These are phyloP conservation scores for Microplitis mediator DNA, from an alignment of 1,140 invertebrate genomes.

Conservation along the genomic window DNA sequence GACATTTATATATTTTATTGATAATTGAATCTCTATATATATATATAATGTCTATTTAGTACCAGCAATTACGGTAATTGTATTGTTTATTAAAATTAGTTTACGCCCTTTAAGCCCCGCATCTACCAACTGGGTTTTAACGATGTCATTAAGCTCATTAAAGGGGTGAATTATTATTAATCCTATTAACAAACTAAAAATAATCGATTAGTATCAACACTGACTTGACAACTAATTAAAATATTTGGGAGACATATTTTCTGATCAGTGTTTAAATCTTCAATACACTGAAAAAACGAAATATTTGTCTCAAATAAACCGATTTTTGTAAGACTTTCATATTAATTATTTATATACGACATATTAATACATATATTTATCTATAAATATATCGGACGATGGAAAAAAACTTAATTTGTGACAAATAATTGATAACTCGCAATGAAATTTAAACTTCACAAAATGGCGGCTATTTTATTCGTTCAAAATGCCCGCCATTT, in stretches of 20 bases:
- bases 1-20: too few species aligned
- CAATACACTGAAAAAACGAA: too few species aligned
- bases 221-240: background rate
- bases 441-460: too few species aligned
- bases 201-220: background rate
- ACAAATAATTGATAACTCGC: too few species aligned
- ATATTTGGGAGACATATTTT: constrained; percentile 61
- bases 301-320: background rate
- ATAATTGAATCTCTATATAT: constrained; percentile 28
- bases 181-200: constrained; percentile 35
- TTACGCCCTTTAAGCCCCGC: constrained; percentile 45
- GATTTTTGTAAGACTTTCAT: background rate
- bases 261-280: constrained; percentile 40
- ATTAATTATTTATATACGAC: too few species aligned
- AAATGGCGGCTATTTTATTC: too few species aligned
- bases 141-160: constrained; percentile 58
- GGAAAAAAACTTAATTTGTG: too few species aligned
- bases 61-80: constrained; percentile 50
- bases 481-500: too few species aligned
- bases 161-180: constrained; percentile 54
- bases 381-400: too few species aligned
- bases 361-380: too few species aligned
- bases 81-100: constrained; percentile 46
- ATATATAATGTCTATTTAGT: constrained; percentile 43
- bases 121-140: constrained; percentile 55